phyloP scores from a whole-genome alignment of 2,797 vertebrate species.

The Merluccius polli region DNA sequence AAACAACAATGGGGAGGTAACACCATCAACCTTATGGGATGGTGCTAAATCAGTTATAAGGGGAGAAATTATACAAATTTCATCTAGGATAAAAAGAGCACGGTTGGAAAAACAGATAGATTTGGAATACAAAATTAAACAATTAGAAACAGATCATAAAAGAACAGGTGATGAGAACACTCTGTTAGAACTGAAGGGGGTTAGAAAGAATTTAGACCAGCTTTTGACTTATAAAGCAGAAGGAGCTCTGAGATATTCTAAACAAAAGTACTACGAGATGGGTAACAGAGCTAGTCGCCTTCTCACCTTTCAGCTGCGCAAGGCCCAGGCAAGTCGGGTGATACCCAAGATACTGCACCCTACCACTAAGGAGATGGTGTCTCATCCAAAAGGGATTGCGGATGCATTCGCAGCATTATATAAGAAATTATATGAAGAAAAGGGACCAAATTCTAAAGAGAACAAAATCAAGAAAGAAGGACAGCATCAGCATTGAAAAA shows the following conservation, averaged over 20 bases:
- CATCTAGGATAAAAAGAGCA: conserved; percentile 5
- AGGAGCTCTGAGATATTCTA: conserved; percentile 4
- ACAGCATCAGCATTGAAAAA: no score
- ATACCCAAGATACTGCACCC: not conserved
- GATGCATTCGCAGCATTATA: conserved; percentile 13
- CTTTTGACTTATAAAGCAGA: conserved; percentile 5
- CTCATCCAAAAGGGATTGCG: conserved; percentile 2
- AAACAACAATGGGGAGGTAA: conserved; percentile 15
- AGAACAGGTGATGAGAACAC: not conserved
- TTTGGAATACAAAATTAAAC: not conserved
- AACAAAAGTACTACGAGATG: conserved; percentile 16
- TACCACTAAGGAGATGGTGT: not conserved
- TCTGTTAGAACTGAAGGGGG: not conserved
- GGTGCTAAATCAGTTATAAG: conserved; percentile 10
- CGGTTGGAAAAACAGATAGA: not conserved
- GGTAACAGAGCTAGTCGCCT: conserved; percentile 20
- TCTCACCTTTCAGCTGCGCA: conserved; percentile 20
- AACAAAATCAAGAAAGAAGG: no score
- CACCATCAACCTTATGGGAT: conserved; percentile 7
- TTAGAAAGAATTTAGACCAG: conserved; percentile 11
- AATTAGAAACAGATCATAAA: conserved; percentile 11
- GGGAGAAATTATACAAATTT: conserved; percentile 10
- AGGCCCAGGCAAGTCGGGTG: conserved; percentile 8
- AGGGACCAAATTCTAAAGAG: no score
- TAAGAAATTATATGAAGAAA: not conserved